Conservation (phyloP, 2,888 invertebrate species). For the Andrena fulva region DNA sequence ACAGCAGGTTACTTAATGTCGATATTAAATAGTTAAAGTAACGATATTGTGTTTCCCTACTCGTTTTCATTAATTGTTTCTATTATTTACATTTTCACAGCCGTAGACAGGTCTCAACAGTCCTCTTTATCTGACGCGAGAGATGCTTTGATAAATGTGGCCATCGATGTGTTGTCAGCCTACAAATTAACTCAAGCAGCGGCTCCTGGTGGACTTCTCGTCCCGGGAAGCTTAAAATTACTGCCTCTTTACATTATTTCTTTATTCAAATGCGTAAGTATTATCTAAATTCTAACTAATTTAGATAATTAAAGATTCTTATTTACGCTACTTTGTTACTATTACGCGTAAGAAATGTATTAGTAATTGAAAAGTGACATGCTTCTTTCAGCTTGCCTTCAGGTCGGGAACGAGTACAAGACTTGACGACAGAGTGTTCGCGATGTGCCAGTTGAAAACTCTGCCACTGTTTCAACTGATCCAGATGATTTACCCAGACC, state of each 20-base stretch:
- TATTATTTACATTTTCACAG: conserved; percentile 83
- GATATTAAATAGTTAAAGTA: too few species aligned
- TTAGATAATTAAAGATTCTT: too few species aligned
- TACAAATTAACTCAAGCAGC: conserved; percentile 88
- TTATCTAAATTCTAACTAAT: not conserved
- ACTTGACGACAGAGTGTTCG: conserved; percentile 96
- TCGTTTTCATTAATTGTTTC: not conserved
- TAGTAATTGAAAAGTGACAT: not conserved
- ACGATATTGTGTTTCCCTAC: too few species aligned
- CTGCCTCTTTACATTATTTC: conserved; percentile 96
- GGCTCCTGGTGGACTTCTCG: conserved; percentile 88
- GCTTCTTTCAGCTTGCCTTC: conserved; percentile 90
- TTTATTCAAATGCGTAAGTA: conserved; percentile 92
- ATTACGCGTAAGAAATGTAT: not conserved
- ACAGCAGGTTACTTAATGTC: too few species aligned
- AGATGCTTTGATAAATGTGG: conserved; percentile 98
- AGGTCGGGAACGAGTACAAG: conserved; percentile 94
- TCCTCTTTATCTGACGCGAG: conserved; percentile 96
- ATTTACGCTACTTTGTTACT: not conserved
- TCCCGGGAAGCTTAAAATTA: conserved; percentile 91
- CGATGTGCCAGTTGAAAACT: conserved; percentile 97
- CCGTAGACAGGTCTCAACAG: conserved; percentile 95
- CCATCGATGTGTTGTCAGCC: conserved; percentile 94
- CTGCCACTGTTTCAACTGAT: conserved; percentile 93
- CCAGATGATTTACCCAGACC: conserved; percentile 95